phyloP scores from a whole-genome alignment of 2,888 invertebrate genomes.

The Synanthedon vespiformis region DNA sequence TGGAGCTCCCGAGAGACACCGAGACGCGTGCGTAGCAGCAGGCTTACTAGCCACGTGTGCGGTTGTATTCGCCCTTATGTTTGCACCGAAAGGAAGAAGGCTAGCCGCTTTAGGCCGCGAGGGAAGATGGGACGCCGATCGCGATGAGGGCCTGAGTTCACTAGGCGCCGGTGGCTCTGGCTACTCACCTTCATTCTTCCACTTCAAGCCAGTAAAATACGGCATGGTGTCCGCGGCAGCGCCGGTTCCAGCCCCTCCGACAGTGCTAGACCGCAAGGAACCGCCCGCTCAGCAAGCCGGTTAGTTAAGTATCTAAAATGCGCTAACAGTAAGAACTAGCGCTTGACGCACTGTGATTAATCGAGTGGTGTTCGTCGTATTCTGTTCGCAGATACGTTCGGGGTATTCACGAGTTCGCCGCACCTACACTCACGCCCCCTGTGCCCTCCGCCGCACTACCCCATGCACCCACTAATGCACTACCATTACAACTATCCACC shows the following conservation, averaged over 20 bases:
- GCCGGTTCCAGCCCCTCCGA: slow-evolving; percentile 44
- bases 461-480: slow-evolving; percentile 61
- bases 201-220: slow-evolving; percentile 89
- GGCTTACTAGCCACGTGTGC: slow-evolving; percentile 88
- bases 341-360: slow-evolving; percentile 40
- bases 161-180: slow-evolving; percentile 82
- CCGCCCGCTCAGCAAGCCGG: slow-evolving; percentile 68
- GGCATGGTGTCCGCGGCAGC: slow-evolving; percentile 74
- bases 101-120: slow-evolving; percentile 93
- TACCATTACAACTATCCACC: slow-evolving; percentile 63
- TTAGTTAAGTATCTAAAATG: slow-evolving; percentile 68
- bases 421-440: slow-evolving; percentile 60
- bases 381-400: slow-evolving; percentile 63
- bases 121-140: slow-evolving; percentile 83
- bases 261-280: slow-evolving; percentile 66
- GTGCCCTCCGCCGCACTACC: slow-evolving; percentile 64
- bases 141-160: slow-evolving; percentile 86
- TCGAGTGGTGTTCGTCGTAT: slow-evolving; percentile 35
- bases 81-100: slow-evolving; percentile 92
- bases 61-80: slow-evolving; percentile 92
- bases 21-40: slow-evolving; percentile 90
- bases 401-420: slow-evolving; percentile 53
- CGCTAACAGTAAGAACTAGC: slow-evolving; percentile 61
- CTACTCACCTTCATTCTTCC: slow-evolving; percentile 92
- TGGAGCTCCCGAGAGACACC: slow-evolving; percentile 81